These are phyloP conservation scores for Lycocorax pyrrhopterus DNA, from an alignment of 2,113 vertebrate genomes.

Conservation along the genomic window DNA sequence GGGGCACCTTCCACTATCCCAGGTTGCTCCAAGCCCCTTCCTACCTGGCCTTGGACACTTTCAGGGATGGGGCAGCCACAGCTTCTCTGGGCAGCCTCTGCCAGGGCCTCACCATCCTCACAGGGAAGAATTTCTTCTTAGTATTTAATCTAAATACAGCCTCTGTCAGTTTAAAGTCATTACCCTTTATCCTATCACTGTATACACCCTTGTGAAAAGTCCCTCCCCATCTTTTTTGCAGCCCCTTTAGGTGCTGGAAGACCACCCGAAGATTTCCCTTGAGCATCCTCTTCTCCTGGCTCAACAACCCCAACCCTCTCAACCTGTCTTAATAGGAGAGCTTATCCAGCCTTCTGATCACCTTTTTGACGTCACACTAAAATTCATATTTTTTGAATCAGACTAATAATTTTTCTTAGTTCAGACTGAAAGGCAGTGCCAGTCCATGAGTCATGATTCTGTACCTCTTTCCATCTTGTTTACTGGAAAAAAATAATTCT, in stretches of 20 bases:
- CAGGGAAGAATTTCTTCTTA: background rate
- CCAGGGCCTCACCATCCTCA: background rate
- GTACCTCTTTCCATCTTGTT: background rate
- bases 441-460: background rate
- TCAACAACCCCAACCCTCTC: background rate
- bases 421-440: background rate
- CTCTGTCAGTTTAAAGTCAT: background rate
- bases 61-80: background rate
- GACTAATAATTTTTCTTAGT: background rate
- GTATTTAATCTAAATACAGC: background rate
- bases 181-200: fast-evolving
- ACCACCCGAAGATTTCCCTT: background rate
- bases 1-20: fast-evolving
- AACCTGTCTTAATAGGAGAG: background rate
- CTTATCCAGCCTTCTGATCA: background rate
- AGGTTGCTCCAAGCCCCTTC: fast-evolving
- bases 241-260: background rate
- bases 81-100: fast-evolving
- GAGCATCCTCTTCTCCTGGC: background rate
- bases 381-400: background rate
- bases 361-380: fast-evolving
- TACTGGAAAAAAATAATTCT: background rate
- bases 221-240: background rate
- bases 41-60: background rate
- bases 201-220: fast-evolving